Percentiles rank a stretch among this genome's conserved stretches.
Conservation (phyloP, 2,797 vertebrate genomes). For the Mycteria americana region DNA sequence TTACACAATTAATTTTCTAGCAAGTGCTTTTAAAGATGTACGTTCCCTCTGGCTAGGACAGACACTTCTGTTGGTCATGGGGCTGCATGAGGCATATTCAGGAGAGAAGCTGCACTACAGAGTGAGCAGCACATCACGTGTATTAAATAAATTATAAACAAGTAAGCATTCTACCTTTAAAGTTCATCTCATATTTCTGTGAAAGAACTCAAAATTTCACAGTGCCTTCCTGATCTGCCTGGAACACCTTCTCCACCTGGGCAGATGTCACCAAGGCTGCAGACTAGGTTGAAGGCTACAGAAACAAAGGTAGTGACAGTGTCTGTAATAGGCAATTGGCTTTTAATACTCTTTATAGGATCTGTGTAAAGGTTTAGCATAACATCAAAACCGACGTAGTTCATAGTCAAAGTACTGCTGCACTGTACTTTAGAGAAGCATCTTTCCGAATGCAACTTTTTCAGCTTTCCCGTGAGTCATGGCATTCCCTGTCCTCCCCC, state of each 20-base stretch:
- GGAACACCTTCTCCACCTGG: constrained; percentile 73
- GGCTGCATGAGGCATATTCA: background rate
- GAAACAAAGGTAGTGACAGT: background rate
- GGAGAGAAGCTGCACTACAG: background rate
- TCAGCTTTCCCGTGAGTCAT: background rate
- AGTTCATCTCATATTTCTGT: constrained; percentile 70
- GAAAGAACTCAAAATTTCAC: background rate
- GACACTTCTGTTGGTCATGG: background rate
- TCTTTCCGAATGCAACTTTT: background rate
- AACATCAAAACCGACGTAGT: background rate
- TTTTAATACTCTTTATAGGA: background rate
- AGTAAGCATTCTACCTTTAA: constrained; percentile 48
- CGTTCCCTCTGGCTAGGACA: background rate
- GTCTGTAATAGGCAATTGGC: background rate
- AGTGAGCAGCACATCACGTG: background rate
- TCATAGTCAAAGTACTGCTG: background rate
- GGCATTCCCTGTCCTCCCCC: background rate
- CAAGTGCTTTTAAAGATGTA: background rate
- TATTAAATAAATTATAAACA: background rate
- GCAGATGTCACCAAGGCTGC: constrained; percentile 61
- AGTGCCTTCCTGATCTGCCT: constrained; percentile 51
- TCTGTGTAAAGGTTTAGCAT: background rate
- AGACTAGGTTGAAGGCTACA: constrained; percentile 59
- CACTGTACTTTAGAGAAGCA: background rate
- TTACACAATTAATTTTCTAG: background rate